Evolutionary conservation across 2,797 vertebrate genomes (phyloP).

Genomic region (Sebastes hubbsi): DNA sequence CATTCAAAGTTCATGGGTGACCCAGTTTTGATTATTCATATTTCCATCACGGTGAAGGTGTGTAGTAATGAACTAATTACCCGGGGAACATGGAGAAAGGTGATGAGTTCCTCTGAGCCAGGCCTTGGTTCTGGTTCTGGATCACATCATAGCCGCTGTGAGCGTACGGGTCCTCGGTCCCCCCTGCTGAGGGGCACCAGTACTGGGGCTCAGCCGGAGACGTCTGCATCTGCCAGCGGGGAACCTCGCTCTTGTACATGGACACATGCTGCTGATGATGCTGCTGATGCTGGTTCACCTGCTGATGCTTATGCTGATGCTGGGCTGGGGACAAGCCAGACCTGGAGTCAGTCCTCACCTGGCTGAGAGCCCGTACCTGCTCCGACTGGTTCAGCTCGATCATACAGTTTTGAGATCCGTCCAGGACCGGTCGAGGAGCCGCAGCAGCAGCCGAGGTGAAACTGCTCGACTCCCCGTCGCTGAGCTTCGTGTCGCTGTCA

Average conservation of each 20-base stretch:
- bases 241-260: conserved; percentile 64
- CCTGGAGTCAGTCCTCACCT: conserved; percentile 63
- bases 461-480: conserved; percentile 29
- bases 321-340: background rate
- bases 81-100: conserved; percentile 69
- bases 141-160: conserved; percentile 60
- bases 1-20: background rate
- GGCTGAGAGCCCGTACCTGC: conserved; percentile 28
- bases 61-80: conserved; percentile 49
- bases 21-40: background rate
- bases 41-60: background rate
- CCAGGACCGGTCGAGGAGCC: conserved; percentile 28
- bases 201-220: conserved; percentile 57
- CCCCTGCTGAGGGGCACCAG: conserved; percentile 71
- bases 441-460: conserved; percentile 19
- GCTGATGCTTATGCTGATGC: too few relatives aligned
- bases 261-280: too few relatives aligned
- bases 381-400: conserved; percentile 64
- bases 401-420: conserved; percentile 65
- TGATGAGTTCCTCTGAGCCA: conserved; percentile 60
- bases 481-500: conserved; percentile 55
- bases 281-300: too few relatives aligned
- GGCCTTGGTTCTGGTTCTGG: conserved; percentile 58
- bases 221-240: conserved; percentile 69
- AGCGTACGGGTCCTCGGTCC: conserved; percentile 59